Conservation (phyloP, 2,888 invertebrate genomes). For the Ectemnius cavifrons region DNA sequence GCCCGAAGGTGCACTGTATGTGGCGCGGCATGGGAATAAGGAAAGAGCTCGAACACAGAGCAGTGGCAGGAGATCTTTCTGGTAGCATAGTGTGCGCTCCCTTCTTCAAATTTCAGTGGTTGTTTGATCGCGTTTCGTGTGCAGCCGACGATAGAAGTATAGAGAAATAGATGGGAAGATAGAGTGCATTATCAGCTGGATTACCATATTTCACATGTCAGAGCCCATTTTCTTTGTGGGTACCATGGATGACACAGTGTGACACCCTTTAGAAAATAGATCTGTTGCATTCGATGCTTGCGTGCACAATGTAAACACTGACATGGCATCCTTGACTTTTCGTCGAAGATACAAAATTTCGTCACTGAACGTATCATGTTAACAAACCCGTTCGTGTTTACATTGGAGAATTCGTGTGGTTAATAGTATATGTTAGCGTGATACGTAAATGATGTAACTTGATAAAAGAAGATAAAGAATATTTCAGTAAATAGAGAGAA, state of each 20-base stretch:
- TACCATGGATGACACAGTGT: slow-evolving; percentile 34
- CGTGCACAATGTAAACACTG: slow-evolving; percentile 13
- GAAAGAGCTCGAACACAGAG: not conserved
- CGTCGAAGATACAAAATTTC: too few relatives aligned
- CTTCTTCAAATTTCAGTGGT: slow-evolving; percentile 47
- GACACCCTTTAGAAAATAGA: slow-evolving; percentile 21
- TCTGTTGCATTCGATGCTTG: slow-evolving; percentile 2
- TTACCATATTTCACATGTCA: slow-evolving; percentile 62
- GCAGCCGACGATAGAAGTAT: slow-evolving; percentile 20
- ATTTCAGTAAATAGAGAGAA: slow-evolving; percentile 2
- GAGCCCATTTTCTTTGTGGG: slow-evolving; percentile 54
- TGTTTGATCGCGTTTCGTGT: slow-evolving; percentile 45
- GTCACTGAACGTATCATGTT: too few relatives aligned
- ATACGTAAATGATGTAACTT: slow-evolving; percentile 38
- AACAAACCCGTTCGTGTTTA: too few relatives aligned
- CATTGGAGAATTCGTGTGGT: not conserved
- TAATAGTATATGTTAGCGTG: slow-evolving; percentile 4
- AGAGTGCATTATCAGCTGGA: slow-evolving; percentile 58
- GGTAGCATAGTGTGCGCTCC: slow-evolving; percentile 5
- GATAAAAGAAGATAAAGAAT: slow-evolving; percentile 40
- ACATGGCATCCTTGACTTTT: too few relatives aligned
- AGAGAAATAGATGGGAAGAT: slow-evolving; percentile 51
- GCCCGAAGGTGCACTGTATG: not conserved
- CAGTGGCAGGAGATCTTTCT: not conserved
- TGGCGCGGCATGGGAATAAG: slow-evolving; percentile 7